Base-by-base conservation (phyloP, 2,888 invertebrate species). In the Acrocyrtus sp. region DNA sequence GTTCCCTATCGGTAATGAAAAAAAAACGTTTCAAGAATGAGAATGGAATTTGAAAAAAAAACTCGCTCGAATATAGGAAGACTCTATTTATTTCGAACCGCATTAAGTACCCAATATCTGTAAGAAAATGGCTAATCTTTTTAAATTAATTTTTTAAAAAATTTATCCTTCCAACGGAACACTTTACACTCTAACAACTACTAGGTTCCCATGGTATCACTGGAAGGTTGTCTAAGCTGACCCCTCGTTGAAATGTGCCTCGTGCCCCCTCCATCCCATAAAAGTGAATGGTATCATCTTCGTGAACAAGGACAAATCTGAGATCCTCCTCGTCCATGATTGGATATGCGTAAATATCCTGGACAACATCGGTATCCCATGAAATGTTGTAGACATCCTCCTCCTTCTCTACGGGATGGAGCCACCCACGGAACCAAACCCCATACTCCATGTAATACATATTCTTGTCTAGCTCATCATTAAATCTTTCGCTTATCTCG, bases 331-430 rank as follows among this genome's bases (percentile, higher is more conserved):
- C 5, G 12, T 63, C 29, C n/a, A n/a, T n/a, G n/a, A n/a, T n/a
- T 10, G 53, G 53, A 4, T 3, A 4, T 6, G 54, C 53, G 54
- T 63, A 63, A 54, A 21, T 45, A 15, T 63, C 63, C 3, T 63
- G 63, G n/a, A 63, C 34, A 1, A 63, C 27, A 22, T 63, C 63
- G n/a, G 54, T 54, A 29, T 63, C 63, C 43, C 29, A 54, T 1
- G 24, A 15, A 10, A 63, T 29, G 19, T 21, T n/a, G 34, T 54
- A 63, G 12, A 29, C 4, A 1, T 34, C 19, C 5, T 15, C 63
- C n/a, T n/a, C n/a, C n/a, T n/a, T n/a, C 10, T n/a, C 15, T 4
- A 29, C 15, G 29, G 22, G 10, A 39, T 63, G 22, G 1, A 63
- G 15, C 63, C 63, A 63, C 10, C 63, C 63, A 29, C 15, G 2